These are phyloP conservation scores for Trisateles emortualis DNA, from an alignment of 2,888 invertebrate species.

Conservation along the genomic window DNA sequence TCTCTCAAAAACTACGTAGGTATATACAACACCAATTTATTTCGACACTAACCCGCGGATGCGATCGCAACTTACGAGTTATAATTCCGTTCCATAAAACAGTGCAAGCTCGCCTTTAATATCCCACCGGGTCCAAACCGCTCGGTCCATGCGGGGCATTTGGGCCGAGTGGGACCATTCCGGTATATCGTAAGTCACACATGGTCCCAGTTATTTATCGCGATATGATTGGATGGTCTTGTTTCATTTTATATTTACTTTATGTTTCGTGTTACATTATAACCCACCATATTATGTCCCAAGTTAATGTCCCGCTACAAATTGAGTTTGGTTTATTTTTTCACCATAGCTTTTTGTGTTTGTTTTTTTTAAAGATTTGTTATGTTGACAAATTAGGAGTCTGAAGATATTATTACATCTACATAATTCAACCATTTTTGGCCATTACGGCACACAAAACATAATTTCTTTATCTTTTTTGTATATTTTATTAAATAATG, in stretches of 20 bases:
- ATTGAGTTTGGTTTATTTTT: constrained; percentile 48
- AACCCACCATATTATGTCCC: constrained; percentile 30
- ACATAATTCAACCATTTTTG: no score
- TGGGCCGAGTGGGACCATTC: constrained; percentile 5
- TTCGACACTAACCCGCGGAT: constrained; percentile 22
- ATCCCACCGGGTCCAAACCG: constrained; percentile 11
- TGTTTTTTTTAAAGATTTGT: constrained; percentile 22
- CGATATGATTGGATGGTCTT: constrained; percentile 55
- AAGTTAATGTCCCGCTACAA: constrained; percentile 40
- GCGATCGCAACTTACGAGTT: constrained; percentile 32
- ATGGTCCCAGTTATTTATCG: constrained; percentile 53
- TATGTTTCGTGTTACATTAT: constrained; percentile 43
- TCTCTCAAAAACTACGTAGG: no score
- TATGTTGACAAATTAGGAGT: constrained; percentile 11
- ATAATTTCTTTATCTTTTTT: no score
- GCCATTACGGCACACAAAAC: no score
- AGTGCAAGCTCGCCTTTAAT: constrained; percentile 35
- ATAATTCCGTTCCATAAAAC: constrained; percentile 30
- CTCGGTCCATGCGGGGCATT: constrained; percentile 6
- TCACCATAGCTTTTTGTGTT: constrained; percentile 17
- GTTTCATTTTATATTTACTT: constrained; percentile 49
- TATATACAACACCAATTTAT: constrained; percentile 10
- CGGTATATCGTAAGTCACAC: constrained; percentile 43
- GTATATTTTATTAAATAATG: no score
- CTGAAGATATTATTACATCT: no score